Conservation (phyloP, 2,113 vertebrate genomes). For the Loxodonta africana region DNA sequence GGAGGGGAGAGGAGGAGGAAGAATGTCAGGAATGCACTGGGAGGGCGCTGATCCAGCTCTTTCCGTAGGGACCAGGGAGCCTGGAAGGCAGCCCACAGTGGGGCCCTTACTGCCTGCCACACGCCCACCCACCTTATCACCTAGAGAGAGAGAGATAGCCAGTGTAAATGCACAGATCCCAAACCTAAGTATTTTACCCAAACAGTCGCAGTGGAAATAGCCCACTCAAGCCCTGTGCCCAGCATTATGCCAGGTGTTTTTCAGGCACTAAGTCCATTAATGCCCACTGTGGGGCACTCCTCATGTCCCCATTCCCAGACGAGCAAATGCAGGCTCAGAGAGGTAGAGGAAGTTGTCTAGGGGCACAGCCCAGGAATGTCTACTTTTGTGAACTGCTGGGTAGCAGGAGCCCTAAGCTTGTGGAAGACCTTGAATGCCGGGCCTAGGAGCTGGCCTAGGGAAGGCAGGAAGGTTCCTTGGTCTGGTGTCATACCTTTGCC, state of each 20-base stretch:
- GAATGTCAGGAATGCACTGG: conserved; percentile 55
- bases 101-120: neutral
- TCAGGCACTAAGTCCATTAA: neutral
- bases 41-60: neutral
- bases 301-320: neutral
- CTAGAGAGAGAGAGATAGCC: neutral
- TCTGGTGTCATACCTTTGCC: neutral
- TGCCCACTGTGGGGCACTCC: neutral
- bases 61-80: neutral
- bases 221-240: neutral
- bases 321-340: neutral
- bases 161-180: neutral
- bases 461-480: neutral
- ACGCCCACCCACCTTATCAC: neutral
- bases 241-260: neutral
- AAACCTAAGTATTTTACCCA: neutral
- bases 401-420: neutral
- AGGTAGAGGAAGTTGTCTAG: neutral
- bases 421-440: neutral
- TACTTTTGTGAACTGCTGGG: neutral
- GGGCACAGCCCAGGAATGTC: neutral
- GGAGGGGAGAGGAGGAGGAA: neutral
- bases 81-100: neutral
- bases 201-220: neutral
- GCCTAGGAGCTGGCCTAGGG: neutral